These are phyloP conservation scores for Lacerta viridis DNA, from an alignment of 2,797 vertebrate species.

Conservation along the genomic window DNA sequence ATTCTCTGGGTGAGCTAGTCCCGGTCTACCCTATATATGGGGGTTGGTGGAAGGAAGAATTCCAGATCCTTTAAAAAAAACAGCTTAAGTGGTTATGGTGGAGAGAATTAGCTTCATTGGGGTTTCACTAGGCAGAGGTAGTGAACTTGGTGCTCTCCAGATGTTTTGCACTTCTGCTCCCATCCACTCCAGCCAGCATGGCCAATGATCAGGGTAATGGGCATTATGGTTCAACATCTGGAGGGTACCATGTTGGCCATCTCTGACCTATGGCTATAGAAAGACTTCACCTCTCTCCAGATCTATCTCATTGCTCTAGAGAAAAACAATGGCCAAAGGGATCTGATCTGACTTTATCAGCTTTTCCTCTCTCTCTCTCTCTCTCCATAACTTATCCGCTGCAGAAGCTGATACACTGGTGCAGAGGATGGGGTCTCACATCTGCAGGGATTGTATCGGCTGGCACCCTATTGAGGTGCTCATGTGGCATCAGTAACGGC, in stretches of 20 bases:
- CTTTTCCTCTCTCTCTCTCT: not conserved
- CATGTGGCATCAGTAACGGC: not conserved
- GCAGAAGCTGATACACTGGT: not conserved
- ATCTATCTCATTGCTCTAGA: constrained; percentile 1
- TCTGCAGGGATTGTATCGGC: not conserved
- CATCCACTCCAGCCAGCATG: too few relatives aligned
- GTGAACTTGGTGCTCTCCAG: too few relatives aligned
- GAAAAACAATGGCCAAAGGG: not conserved
- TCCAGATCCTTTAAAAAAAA: not conserved
- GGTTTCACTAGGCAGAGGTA: not conserved
- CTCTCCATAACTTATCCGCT: not conserved
- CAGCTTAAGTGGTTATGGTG: not conserved
- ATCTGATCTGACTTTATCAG: not conserved
- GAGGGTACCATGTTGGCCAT: too few relatives aligned
- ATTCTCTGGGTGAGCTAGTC: not conserved
- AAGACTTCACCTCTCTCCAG: not conserved
- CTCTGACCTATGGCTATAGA: not conserved
- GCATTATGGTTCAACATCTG: too few relatives aligned
- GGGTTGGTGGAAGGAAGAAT: not conserved
- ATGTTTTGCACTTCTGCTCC: too few relatives aligned
- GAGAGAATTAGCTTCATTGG: not conserved
- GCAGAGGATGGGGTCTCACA: not conserved
- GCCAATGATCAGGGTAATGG: too few relatives aligned
- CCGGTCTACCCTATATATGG: not conserved
- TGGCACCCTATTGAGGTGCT: not conserved